Percentiles rank a stretch among this genome's conserved stretches.
These are phyloP conservation scores for Chaetodon trifasciatus DNA, from an alignment of 2,797 vertebrate genomes.

Conservation along the genomic window DNA sequence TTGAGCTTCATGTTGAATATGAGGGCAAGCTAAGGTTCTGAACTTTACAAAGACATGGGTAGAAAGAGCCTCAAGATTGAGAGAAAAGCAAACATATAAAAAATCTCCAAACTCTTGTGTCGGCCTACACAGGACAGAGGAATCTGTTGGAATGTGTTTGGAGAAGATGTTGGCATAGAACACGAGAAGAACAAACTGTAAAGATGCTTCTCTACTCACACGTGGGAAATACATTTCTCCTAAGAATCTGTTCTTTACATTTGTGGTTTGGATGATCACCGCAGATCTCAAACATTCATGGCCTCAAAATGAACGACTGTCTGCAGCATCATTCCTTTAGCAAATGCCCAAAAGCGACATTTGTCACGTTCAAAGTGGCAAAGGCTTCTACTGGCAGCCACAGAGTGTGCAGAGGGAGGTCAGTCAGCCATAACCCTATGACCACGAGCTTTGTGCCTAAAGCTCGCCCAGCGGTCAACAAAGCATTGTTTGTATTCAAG, in stretches of 20 bases:
- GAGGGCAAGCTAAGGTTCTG: background rate
- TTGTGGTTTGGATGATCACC: background rate
- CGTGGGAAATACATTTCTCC: background rate
- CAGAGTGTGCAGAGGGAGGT: too few relatives aligned
- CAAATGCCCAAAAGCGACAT: too few relatives aligned
- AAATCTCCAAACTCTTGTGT: background rate
- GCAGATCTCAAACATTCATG: background rate
- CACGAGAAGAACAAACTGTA: background rate
- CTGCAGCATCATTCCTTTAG: too few relatives aligned
- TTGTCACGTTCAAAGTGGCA: too few relatives aligned
- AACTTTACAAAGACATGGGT: background rate
- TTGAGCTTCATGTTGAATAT: background rate
- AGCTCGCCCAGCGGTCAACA: too few relatives aligned
- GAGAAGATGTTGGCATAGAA: background rate
- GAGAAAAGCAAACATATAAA: background rate
- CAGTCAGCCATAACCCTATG: too few relatives aligned
- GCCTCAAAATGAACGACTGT: background rate
- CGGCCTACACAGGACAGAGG: background rate
- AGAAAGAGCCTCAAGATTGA: slow-evolving; percentile 4
- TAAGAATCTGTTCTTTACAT: background rate
- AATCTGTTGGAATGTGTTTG: background rate
- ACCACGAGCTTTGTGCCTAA: too few relatives aligned
- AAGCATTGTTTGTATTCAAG: too few relatives aligned
- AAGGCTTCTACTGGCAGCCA: too few relatives aligned
- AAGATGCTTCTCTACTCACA: background rate